phyloP scores from a whole-genome alignment of 2,888 invertebrate genomes.

The Harpalus rubripes region DNA sequence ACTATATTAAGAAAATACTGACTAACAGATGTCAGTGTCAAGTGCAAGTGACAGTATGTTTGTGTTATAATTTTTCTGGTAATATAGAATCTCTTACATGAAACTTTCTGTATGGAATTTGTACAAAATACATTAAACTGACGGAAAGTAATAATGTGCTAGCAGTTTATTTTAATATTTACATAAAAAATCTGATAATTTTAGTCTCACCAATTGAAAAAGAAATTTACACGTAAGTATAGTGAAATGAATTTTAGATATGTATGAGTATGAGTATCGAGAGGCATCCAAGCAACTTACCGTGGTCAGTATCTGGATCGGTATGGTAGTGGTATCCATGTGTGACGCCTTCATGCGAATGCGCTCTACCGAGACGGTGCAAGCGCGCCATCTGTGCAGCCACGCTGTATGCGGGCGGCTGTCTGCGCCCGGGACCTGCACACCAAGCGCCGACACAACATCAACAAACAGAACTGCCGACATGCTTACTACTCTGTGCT shows the following conservation, averaged over 20 bases:
- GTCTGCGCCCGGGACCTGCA: constrained; percentile 78
- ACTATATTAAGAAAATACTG: too few species aligned
- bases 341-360: constrained; percentile 92
- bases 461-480: constrained; percentile 56
- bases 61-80: too few species aligned
- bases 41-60: too few species aligned
- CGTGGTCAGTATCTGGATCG: constrained; percentile 78
- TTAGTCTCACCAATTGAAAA: neutral
- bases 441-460: constrained; percentile 43
- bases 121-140: too few species aligned
- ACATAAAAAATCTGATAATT: too few species aligned
- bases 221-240: neutral
- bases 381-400: constrained; percentile 92
- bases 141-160: too few species aligned
- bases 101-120: too few species aligned
- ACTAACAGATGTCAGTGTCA: too few species aligned
- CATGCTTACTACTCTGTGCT: constrained; percentile 23
- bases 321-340: constrained; percentile 86
- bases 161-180: too few species aligned
- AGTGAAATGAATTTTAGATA: neutral
- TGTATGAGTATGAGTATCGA: neutral
- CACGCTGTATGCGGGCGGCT: constrained; percentile 90
- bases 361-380: constrained; percentile 89
- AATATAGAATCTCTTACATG: too few species aligned
- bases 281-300: constrained; percentile 70